A percentile compares a stretch with the other conserved stretches of the same genome.
Evolutionary conservation across 92 coral and sea anemone species (phyloP).

Genomic region (Siderastrea siderea): DNA sequence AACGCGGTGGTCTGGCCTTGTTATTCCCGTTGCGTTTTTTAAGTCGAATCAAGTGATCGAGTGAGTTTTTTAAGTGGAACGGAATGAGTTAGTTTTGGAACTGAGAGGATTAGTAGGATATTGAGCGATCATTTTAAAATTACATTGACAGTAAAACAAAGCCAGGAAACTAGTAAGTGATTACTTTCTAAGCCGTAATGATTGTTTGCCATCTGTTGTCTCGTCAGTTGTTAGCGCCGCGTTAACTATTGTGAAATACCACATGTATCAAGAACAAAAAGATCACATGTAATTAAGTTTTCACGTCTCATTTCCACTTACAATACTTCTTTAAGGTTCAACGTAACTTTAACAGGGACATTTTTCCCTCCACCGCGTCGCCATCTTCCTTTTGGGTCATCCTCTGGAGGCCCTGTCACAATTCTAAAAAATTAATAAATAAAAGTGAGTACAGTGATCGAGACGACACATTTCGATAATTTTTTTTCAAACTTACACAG

Average conservation of each 20-base stretch:
- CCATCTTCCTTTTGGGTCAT: too few relatives aligned
- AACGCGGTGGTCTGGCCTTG: constrained; percentile 23
- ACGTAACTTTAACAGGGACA: too few relatives aligned
- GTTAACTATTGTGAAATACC: constrained; percentile 18
- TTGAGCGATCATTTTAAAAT: background rate
- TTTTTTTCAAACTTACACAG: too few relatives aligned
- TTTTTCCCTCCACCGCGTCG: too few relatives aligned
- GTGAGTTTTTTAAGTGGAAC: background rate
- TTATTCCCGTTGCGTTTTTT: constrained; percentile 1
- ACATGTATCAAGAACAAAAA: constrained; percentile 11
- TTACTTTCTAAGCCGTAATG: constrained; percentile 1
- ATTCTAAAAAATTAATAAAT: too few relatives aligned
- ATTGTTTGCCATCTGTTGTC: constrained; percentile 4
- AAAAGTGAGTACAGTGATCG: too few relatives aligned
- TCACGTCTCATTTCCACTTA: background rate
- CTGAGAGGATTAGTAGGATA: constrained; percentile 1
- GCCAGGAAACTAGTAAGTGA: background rate
- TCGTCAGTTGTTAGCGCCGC: background rate
- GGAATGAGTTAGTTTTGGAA: constrained; percentile 10
- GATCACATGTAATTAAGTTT: constrained; percentile 22
- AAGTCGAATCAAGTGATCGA: constrained; percentile 8
- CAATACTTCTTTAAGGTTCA: too few relatives aligned
- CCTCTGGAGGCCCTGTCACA: too few relatives aligned
- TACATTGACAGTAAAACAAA: constrained; percentile 9
- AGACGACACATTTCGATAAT: too few relatives aligned